These are phyloP conservation scores for Colletes latitarsis DNA, from an alignment of 1,140 invertebrate species.

Conservation along the genomic window DNA sequence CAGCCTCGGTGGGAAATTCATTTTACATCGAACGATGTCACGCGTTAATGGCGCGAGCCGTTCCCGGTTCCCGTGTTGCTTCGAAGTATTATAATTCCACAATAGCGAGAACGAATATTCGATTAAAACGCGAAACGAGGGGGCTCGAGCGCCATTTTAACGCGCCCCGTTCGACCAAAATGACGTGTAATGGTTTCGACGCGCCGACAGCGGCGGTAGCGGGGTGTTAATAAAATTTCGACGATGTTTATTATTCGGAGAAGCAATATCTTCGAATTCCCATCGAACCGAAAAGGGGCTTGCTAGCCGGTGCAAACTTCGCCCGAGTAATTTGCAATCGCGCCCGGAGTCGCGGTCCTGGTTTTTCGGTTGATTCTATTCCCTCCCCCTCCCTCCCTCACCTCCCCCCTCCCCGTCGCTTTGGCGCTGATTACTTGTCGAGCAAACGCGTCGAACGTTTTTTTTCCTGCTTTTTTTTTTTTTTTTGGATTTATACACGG, in stretches of 20 bases:
- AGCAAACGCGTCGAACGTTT: too few relatives aligned
- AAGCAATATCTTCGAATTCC: neutral
- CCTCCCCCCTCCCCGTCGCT: neutral
- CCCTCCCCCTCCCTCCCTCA: too few relatives aligned
- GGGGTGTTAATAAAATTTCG: constrained; percentile 9
- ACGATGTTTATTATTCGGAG: neutral
- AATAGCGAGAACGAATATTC: neutral
- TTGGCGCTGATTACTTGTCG: neutral
- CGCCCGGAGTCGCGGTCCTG: neutral
- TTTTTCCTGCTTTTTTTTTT: neutral
- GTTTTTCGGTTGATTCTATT: neutral
- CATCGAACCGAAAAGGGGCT: neutral
- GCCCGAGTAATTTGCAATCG: neutral
- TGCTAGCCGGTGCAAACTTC: too few relatives aligned
- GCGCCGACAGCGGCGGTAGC: neutral
- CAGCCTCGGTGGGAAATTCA: neutral
- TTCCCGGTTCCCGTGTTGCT: neutral
- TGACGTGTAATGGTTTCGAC: constrained; percentile 19
- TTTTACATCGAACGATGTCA: constrained; percentile 12
- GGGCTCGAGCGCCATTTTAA: neutral
- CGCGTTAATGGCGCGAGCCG: neutral
- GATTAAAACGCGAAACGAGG: constrained; percentile 5
- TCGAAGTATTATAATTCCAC: constrained; percentile 21
- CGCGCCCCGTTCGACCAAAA: neutral
- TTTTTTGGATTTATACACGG: neutral